These are phyloP conservation scores for Drosophila sucinea DNA, from an alignment of 1,140 invertebrate species.

Conservation along the genomic window DNA sequence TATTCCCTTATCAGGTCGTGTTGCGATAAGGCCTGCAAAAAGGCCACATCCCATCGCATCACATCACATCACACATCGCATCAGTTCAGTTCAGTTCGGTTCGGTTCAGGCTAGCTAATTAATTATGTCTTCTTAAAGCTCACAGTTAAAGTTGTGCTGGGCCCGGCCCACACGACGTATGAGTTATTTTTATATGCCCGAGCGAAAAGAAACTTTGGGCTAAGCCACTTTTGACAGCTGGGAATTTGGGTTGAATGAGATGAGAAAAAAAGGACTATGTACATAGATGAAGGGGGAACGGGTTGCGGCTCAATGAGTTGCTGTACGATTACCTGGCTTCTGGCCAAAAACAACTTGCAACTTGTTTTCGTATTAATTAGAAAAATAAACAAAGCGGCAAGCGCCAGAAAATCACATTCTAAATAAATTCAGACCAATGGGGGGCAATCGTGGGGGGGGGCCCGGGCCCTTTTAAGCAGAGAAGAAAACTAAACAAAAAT, in stretches of 20 bases:
- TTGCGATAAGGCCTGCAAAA: slow-evolving; percentile 59
- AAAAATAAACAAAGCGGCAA: slow-evolving; percentile 57
- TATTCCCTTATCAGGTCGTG: slow-evolving; percentile 68
- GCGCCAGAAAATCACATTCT: slow-evolving; percentile 63
- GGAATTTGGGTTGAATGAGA: slow-evolving; percentile 15
- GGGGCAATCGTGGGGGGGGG: slow-evolving; percentile 11
- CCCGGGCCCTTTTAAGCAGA: slow-evolving; percentile 31
- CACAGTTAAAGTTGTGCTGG: slow-evolving; percentile 13
- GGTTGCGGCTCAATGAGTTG: neutral
- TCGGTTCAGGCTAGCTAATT: slow-evolving; percentile 43
- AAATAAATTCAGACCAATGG: slow-evolving; percentile 53
- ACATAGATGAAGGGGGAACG: neutral
- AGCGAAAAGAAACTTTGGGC: slow-evolving; percentile 10
- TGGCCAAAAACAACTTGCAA: slow-evolving; percentile 44
- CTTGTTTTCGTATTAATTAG: slow-evolving; percentile 70
- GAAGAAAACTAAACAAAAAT: slow-evolving; percentile 26
- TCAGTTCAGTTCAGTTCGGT: no score
- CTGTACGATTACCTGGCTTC: slow-evolving; percentile 43
- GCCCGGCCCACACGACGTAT: slow-evolving; percentile 42
- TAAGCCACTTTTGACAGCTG: slow-evolving; percentile 30
- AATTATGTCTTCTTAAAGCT: slow-evolving; percentile 61
- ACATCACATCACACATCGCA: slow-evolving; percentile 16
- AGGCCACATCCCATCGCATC: slow-evolving; percentile 20
- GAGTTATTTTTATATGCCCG: slow-evolving; percentile 27
- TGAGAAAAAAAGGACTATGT: neutral